Evolutionary conservation across 64 coral and sea anemone genomes (phyloP).

Genomic region (Montipora cactus): DNA sequence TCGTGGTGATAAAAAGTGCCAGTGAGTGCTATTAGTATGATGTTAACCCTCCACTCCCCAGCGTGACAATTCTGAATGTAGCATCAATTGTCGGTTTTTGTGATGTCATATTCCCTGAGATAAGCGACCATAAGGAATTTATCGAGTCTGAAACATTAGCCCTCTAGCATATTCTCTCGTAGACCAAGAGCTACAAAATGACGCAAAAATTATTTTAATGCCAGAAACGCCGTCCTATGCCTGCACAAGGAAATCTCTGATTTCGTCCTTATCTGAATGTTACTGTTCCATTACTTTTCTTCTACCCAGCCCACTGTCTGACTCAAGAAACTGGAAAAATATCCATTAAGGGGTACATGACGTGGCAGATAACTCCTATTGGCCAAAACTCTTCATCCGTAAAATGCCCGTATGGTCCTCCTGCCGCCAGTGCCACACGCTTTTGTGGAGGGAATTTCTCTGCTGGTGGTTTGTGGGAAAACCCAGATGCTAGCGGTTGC

Average conservation of each 20-base stretch:
- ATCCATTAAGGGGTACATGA: slow-evolving; percentile 38
- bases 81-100: background rate
- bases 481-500: slow-evolving; percentile 16
- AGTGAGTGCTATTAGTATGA: background rate
- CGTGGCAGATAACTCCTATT: slow-evolving; percentile 40
- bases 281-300: background rate
- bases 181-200: too few species aligned
- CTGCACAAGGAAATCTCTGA: background rate
- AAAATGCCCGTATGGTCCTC: slow-evolving; percentile 48
- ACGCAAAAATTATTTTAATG: too few species aligned
- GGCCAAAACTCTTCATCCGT: background rate
- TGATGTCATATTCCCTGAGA: background rate
- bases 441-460: slow-evolving; percentile 61
- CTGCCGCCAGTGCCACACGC: slow-evolving; percentile 14
- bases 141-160: too few species aligned
- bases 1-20: slow-evolving; percentile 21
- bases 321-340: slow-evolving; percentile 20
- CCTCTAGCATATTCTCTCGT: too few species aligned
- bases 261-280: background rate
- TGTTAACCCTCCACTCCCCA: background rate
- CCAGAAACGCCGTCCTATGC: background rate
- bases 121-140: background rate
- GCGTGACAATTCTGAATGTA: background rate
- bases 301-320: slow-evolving; percentile 23
- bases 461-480: slow-evolving; percentile 41